Base-by-base conservation (phyloP, 2,113 vertebrate genomes). In the Trematocara marginatum region DNA sequence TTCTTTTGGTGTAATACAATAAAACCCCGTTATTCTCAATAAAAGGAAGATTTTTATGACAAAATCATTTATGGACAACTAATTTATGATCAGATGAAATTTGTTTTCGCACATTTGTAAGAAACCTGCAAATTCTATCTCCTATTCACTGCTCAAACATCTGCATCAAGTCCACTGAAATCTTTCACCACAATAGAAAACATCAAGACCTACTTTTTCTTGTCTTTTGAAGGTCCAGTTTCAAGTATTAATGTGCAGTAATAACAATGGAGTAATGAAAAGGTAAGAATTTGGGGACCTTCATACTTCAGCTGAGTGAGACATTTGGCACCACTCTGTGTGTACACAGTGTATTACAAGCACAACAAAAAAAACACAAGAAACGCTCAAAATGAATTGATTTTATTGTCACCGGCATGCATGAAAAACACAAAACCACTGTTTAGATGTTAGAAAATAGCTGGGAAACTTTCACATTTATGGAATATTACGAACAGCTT, bases 351-450 rank as follows among this genome's bases (percentile, higher is more conserved):
- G n/a, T 76, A 91, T 57, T 83, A 86, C 88, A 93, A 61, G 12
- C 20, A 47, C 16, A n/a, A 61, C 1, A 4, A 78, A 82, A 2
- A 59, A 45, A 45, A 54, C 4, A 4, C 6, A 56, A 69, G 0
- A 85, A 42, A 69, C 2, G 5, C 57, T 56, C 13, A 47, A 85
- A 88, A 80, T 69, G 3, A 85, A 29, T 15, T 20, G 42, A 80
- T 71, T 93, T 92, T 93, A 94, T 91, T 94, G 86, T 57, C 18
- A 87, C 26, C 18, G 80, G 89, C 86, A 90, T 90, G 88, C 91
- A 90, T 80, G 61, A 76, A 81, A 92, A 90, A 86, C 51, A 90
- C 45, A 89, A 79, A 84, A 86, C 10, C 23, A 69, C 49, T 9
- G 51, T 10, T 51, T 42, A 20, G 84, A 90, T 87, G 84, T 82